These are phyloP conservation scores for Amniataba percoides DNA, from an alignment of 2,797 vertebrate species.

Conservation along the genomic window DNA sequence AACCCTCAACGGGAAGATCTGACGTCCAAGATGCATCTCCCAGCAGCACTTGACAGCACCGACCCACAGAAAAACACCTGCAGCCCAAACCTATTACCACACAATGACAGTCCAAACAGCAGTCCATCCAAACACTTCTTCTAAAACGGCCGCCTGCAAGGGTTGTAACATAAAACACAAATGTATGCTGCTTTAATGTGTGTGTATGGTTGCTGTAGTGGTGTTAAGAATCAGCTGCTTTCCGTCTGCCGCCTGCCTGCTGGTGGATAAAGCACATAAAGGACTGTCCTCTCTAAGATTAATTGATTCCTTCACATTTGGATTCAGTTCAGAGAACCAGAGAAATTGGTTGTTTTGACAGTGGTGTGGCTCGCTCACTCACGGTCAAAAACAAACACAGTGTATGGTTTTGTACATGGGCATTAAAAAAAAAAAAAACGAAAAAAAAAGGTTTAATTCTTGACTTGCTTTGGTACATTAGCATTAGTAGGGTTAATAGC, in stretches of 20 bases:
- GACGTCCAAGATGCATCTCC: slow-evolving; percentile 8
- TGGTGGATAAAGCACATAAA: slow-evolving; percentile 69
- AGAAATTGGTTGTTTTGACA: slow-evolving; percentile 80
- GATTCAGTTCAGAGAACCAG: slow-evolving; percentile 77
- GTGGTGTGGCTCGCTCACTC: slow-evolving; percentile 42
- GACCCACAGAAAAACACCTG: slow-evolving; percentile 11
- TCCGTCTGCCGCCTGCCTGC: slow-evolving; percentile 53
- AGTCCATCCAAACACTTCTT: slow-evolving; percentile 25
- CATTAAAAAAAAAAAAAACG: slow-evolving; percentile 1
- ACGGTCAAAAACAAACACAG: slow-evolving; percentile 44
- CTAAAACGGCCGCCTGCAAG: background rate
- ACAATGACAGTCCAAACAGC: slow-evolving; percentile 15
- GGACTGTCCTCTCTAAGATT: slow-evolving; percentile 71
- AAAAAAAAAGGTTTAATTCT: slow-evolving; percentile 4
- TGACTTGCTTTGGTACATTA: slow-evolving; percentile 36
- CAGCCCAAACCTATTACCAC: background rate
- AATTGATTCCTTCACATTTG: slow-evolving; percentile 78
- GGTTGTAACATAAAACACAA: slow-evolving; percentile 1
- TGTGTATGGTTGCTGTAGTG: slow-evolving; percentile 18
- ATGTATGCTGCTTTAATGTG: slow-evolving; percentile 26
- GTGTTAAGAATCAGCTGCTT: slow-evolving; percentile 30
- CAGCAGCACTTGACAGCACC: slow-evolving; percentile 6
- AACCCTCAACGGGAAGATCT: slow-evolving; percentile 3
- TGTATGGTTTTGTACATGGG: slow-evolving; percentile 15
- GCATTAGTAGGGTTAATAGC: slow-evolving; percentile 34